Base-by-base conservation (phyloP, 2,888 invertebrate species). In the Microctonus aethiopoides region DNA sequence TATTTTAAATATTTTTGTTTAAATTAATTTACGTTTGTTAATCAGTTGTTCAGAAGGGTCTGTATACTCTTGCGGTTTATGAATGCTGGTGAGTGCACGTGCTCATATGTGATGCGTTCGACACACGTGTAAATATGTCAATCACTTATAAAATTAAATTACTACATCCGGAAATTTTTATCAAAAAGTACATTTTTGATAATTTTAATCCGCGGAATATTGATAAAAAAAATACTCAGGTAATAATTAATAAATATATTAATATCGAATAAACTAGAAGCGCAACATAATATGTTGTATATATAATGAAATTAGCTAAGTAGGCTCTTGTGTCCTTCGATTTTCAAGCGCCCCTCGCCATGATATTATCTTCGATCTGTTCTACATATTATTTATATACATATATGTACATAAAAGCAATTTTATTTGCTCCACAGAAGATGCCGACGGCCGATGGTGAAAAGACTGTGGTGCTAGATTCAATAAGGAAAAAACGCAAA, bases 281-380 rank as follows among this genome's bases (percentile, higher is more conserved):
- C 51, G 51, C 64, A 36, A 69, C 64, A 61, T n/a, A n/a, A n/a
- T n/a, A n/a, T n/a, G n/a, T n/a, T n/a, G n/a, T n/a, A 29, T 29
- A 65, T 61, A 54, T 60, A 65, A 70, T 61, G 66, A 54, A 41
- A 70, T 70, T 70, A 70, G 54, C 65, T 52, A 54, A 41, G 52
- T 16, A 46, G 65, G 36, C 54, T 54, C 22, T 56, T 39, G 52
- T 64, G 65, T 60, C 70, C 70, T 70, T 70, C 64, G 63, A 64
- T 41, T 66, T 61, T 24, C 29, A 16, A n/a, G 24, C 52, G 13
- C 52, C 5, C 29, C 13, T 22, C 16, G 20, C 60, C 26, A 61
- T 36, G 20, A 51, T 69, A 64, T 36, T 54, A 54, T 34, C 54
- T 52, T 51, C 34, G 54, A 34, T 54, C 20, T 36, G 34, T 63